Evolutionary conservation across 2,797 vertebrate genomes (phyloP).

Genomic region (Thalassophryne amazonica): DNA sequence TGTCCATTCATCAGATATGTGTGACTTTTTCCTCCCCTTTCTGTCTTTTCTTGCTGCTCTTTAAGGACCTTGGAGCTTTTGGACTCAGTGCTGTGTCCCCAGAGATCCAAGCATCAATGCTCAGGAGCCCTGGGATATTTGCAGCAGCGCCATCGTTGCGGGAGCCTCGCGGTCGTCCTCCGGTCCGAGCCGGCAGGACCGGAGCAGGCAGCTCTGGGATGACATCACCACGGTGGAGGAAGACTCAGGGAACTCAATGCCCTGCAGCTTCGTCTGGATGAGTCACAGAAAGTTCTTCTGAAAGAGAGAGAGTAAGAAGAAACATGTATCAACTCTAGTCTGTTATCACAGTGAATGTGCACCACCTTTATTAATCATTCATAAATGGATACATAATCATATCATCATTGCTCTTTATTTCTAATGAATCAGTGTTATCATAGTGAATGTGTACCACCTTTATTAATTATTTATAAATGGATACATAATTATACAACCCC

Average conservation of each 20-base stretch:
- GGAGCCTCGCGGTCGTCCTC: constrained; percentile 65
- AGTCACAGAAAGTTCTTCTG: constrained; percentile 91
- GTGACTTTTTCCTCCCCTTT: neutral
- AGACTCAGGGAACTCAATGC: constrained; percentile 86
- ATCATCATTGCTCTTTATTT: no score
- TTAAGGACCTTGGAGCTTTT: constrained; percentile 87
- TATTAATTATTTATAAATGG: no score
- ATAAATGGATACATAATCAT: no score
- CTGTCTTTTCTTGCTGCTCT: neutral
- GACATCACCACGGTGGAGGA: constrained; percentile 81
- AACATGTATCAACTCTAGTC: no score
- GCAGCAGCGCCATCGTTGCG: constrained; percentile 44
- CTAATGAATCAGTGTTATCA: no score
- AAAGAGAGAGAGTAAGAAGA: constrained; percentile 91
- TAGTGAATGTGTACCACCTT: no score
- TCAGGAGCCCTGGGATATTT: constrained; percentile 81
- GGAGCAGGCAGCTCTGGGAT: constrained; percentile 89
- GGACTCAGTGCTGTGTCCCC: constrained; percentile 79
- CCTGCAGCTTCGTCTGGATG: constrained; percentile 89
- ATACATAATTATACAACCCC: no score
- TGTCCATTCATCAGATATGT: no score
- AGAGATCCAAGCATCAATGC: constrained; percentile 69
- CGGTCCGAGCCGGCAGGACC: constrained; percentile 82
- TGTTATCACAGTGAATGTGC: no score
- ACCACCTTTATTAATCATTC: no score